Evolutionary conservation across 2,113 vertebrate species (phyloP).

Genomic region (Anseranas semipalmata): DNA sequence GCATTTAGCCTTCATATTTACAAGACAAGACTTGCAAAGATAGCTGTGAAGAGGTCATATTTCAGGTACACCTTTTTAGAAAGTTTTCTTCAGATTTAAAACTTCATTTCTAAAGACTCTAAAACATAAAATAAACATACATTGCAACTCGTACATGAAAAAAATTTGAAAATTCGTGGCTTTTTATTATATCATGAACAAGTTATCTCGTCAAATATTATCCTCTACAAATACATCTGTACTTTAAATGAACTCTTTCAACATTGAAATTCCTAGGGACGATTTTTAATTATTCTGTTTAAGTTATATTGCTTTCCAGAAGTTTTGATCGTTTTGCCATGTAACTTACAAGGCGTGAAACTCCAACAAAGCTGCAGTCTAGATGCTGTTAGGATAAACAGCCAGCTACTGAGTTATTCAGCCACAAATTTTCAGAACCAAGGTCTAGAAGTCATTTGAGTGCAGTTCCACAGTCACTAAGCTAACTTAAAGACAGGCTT

Average conservation of each 20-base stretch:
- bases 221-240: not conserved
- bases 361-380: not conserved
- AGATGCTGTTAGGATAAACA: not conserved
- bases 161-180: not conserved
- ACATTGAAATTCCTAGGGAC: not conserved
- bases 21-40: not conserved
- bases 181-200: not conserved
- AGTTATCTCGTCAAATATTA: not conserved
- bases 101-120: not conserved
- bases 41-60: not conserved
- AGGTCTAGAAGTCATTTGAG: not conserved
- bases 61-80: not conserved
- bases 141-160: not conserved
- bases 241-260: not conserved
- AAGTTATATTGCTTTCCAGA: not conserved
- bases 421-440: not conserved
- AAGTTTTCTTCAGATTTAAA: not conserved
- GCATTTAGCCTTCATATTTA: slow-evolving; percentile 29
- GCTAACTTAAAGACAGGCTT: not conserved
- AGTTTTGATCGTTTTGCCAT: not conserved
- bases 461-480: not conserved
- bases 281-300: not conserved
- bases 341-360: fast-evolving
- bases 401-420: not conserved
- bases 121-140: not conserved